Percentiles rank a stretch among this genome's conserved stretches.
phyloP scores from a whole-genome alignment of 2,113 vertebrate genomes.

The Melanostigma gelatinosum region DNA sequence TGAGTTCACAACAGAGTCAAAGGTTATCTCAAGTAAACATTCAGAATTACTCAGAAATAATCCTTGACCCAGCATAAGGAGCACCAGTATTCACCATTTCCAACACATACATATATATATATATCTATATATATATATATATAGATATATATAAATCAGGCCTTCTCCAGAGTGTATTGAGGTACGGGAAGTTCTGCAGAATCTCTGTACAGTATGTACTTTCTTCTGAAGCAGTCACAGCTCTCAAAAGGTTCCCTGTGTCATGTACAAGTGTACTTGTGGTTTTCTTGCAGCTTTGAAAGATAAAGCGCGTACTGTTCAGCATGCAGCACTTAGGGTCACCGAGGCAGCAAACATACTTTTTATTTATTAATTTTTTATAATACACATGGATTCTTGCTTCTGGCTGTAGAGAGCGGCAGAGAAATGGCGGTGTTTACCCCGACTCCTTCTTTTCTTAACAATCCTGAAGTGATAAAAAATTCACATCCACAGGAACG shows the following conservation, averaged over 20 bases:
- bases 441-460: slow-evolving; percentile 10
- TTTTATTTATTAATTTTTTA: not conserved
- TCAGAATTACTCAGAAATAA: slow-evolving; percentile 17
- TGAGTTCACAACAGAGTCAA: slow-evolving; percentile 34
- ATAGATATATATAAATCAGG: slow-evolving; percentile 8
- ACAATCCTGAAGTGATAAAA: slow-evolving; percentile 30
- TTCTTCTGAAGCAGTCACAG: slow-evolving; percentile 11
- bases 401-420: slow-evolving; percentile 16
- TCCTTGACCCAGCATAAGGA: slow-evolving; percentile 9
- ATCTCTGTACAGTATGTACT: not conserved
- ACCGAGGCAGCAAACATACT: slow-evolving; percentile 19
- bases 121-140: not conserved
- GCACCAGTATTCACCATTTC: not conserved
- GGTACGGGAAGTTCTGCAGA: slow-evolving; percentile 21
- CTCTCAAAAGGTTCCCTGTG: slow-evolving; percentile 27
- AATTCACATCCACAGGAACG: slow-evolving; percentile 51
- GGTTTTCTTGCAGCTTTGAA: slow-evolving; percentile 22
- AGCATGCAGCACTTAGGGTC: slow-evolving; percentile 30
- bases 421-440: slow-evolving; percentile 24
- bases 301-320: slow-evolving; percentile 28
- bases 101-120: not conserved
- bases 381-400: slow-evolving; percentile 11
- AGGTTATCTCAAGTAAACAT: slow-evolving; percentile 21
- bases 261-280: slow-evolving; percentile 30
- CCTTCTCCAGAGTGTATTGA: slow-evolving; percentile 13